These are phyloP conservation scores for Cavia aperea DNA, from an alignment of 2,113 vertebrate species.

Conservation along the genomic window DNA sequence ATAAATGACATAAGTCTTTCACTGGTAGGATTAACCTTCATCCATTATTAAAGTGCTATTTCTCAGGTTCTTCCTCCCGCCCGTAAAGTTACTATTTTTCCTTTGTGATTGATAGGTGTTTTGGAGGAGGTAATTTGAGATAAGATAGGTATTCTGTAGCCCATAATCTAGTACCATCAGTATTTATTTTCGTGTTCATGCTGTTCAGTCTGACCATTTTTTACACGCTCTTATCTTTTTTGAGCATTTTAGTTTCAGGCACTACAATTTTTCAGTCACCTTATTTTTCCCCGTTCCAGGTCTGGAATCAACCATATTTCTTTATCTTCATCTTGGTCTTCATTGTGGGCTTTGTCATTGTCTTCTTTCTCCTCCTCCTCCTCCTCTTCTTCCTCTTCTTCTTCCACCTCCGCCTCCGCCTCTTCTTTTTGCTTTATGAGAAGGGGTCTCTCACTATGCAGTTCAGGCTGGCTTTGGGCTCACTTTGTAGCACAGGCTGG, in stretches of 20 bases:
- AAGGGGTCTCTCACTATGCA: no score
- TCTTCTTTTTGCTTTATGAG: no score
- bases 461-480: no score
- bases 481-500: no score
- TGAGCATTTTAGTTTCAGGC: neutral
- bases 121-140: slow-evolving; percentile 6
- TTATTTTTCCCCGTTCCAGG: neutral
- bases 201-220: neutral
- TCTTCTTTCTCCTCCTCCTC: neutral
- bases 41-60: neutral
- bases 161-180: neutral
- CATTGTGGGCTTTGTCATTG: no score
- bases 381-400: no score
- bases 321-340: no score
- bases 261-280: neutral
- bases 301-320: neutral
- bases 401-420: no score
- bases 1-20: neutral
- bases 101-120: neutral
- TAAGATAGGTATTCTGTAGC: neutral
- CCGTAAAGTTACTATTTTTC: neutral
- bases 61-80: neutral
- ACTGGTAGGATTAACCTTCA: neutral
- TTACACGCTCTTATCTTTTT: neutral
- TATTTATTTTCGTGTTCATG: neutral